Conservation (phyloP, 1,140 invertebrate genomes). For the Acyrthosiphon pisum region DNA sequence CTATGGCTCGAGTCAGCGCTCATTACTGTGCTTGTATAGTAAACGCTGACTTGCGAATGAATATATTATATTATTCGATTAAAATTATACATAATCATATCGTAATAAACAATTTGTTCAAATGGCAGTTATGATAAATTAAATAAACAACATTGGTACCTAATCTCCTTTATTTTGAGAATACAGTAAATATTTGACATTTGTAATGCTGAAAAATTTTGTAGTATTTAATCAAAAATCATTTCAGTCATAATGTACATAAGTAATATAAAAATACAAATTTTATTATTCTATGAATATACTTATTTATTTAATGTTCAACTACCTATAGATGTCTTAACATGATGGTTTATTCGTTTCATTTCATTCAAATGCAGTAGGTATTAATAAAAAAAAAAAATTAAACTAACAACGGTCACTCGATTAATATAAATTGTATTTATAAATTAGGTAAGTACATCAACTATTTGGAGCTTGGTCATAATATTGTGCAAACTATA, state of each 20-base stretch:
- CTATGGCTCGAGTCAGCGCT: not conserved
- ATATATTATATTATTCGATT: slow-evolving; percentile 41
- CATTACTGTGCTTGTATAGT: not conserved
- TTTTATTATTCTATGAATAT: not conserved
- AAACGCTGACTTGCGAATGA: slow-evolving; percentile 20
- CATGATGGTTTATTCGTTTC: not conserved
- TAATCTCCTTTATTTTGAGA: not conserved
- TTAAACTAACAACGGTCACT: not conserved
- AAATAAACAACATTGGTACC: not conserved
- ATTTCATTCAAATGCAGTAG: not conserved
- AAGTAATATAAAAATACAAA: not conserved
- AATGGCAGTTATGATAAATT: not conserved
- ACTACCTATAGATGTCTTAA: not conserved
- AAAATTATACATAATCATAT: slow-evolving; percentile 6
- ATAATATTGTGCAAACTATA: not conserved
- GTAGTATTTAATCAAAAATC: not conserved
- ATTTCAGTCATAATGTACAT: not conserved
- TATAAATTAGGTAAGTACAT: not conserved
- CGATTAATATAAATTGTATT: not conserved
- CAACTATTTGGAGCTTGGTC: not conserved
- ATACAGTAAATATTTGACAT: not conserved
- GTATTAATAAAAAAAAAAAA: not conserved
- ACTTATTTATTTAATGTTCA: not conserved
- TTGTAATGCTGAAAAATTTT: not conserved
- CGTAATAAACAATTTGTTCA: not conserved